Percentiles rank a stretch among this genome's conserved stretches.
Conservation (phyloP, 2,888 invertebrate genomes). For the Willowsia nigromaculata region DNA sequence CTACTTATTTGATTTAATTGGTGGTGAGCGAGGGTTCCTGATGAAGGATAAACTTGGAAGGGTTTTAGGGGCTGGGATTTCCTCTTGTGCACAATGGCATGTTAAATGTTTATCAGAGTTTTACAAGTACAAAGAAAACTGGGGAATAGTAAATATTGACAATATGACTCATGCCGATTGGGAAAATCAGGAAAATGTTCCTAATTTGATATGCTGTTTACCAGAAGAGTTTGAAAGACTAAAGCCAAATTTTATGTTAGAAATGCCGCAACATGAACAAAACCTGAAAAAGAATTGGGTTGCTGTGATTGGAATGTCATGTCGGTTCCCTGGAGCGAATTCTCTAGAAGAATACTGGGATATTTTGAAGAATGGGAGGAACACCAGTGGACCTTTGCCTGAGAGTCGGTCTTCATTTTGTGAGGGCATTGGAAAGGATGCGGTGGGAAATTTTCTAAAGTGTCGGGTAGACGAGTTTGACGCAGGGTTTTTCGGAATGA, state of each 20-base stretch:
- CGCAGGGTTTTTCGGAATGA: not conserved
- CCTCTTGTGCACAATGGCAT: not conserved
- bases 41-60: not conserved
- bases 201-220: too few species aligned
- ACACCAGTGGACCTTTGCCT: not conserved
- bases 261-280: not conserved
- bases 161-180: not conserved
- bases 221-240: too few species aligned
- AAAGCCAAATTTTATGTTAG: too few species aligned
- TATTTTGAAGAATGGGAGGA: constrained; percentile 39
- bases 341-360: constrained; percentile 69
- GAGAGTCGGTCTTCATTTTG: not conserved
- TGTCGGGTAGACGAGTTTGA: constrained; percentile 16
- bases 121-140: not conserved
- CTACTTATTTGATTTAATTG: not conserved
- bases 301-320: constrained; percentile 65
- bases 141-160: not conserved
- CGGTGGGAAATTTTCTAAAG: not conserved
- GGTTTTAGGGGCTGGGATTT: not conserved
- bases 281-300: not conserved
- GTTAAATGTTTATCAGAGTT: not conserved
- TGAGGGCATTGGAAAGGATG: not conserved
- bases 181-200: not conserved
- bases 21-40: not conserved
- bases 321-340: constrained; percentile 66